phyloP scores from a whole-genome alignment of 2,113 vertebrate species.

The Condylura cristata region DNA sequence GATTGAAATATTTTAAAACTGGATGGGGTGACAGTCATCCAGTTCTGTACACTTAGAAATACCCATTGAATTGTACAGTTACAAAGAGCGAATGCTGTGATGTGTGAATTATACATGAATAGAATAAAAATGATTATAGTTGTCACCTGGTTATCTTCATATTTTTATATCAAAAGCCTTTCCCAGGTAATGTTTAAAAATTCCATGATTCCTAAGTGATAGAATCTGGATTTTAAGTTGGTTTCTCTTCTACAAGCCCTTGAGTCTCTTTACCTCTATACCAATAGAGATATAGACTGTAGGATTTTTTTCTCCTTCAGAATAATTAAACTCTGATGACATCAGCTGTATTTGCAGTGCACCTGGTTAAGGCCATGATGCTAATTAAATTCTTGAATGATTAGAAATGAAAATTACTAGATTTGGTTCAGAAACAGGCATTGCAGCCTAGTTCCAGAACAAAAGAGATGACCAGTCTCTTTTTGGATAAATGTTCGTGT shows the following conservation, averaged over 20 bases:
- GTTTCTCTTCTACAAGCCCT: constrained; percentile 15
- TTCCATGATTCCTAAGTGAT: constrained; percentile 62
- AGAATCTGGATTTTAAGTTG: constrained; percentile 45
- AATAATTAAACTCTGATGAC: constrained; percentile 87
- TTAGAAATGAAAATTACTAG: constrained; percentile 85
- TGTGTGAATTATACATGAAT: not conserved
- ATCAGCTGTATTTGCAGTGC: constrained; percentile 83
- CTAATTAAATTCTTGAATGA: constrained; percentile 87
- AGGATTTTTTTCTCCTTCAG: constrained; percentile 65
- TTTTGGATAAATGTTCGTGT: constrained; percentile 32
- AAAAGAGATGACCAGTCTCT: constrained; percentile 45
- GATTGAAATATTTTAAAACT: not conserved
- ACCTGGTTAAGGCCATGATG: constrained; percentile 85
- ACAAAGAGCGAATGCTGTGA: not conserved
- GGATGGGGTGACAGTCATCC: not conserved
- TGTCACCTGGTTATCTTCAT: not conserved
- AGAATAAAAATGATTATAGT: not conserved
- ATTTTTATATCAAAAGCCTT: constrained; percentile 30
- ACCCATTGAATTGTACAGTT: not conserved
- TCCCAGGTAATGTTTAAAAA: not conserved
- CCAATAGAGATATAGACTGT: constrained; percentile 61
- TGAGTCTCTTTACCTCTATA: constrained; percentile 51
- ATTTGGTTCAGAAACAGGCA: constrained; percentile 72
- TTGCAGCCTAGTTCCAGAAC: constrained; percentile 60
- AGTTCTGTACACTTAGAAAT: not conserved